Evolutionary conservation across 2,888 invertebrate genomes (phyloP), one percentile per base, ranked within the genome.

Genomic region (Atethmia centrago): DNA sequence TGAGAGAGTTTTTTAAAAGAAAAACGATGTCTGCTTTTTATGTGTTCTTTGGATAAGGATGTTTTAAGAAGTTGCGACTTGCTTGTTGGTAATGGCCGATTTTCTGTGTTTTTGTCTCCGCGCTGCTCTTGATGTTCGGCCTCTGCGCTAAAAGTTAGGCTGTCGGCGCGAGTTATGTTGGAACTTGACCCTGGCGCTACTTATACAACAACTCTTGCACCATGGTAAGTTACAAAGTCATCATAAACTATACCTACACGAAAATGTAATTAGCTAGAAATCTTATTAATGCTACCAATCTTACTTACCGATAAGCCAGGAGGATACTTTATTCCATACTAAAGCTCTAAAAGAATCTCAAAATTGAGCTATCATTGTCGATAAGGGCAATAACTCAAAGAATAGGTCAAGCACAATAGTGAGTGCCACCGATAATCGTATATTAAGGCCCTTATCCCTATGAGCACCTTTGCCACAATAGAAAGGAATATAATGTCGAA

Each of bases 1-100:
- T 96, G 96, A 96, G 96, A 95, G 95, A 96, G 94, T 94, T 95
- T 96, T 96, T 96, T 96, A 96, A 96, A 96, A 96, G 96, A 96
- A 94, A 96, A 96, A 96, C 96, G 95, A 95, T 96, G 96, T 96
- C 96, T 96, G 96, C 91, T 94, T 96, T 96, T 96, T 96, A 96
- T 96, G 96, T 95, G 95, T 94, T 94, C 94, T 93, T 92, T 92
- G 94, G 93, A 93, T 94, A 94, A 94, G 93, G 93, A 93, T 93
- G 93, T 94, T 95, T 93, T 93, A 92, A 93, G 93, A 91, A 93
- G 91, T 93, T 92, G 90, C 89, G 90, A 92, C 90, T 90, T 88
- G 89, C 88, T 88, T 91, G 91, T 83, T 86, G 87, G 88, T 94
- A 91, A 95, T 93, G 91, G 91, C 82, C 89, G 84, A 76, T 89